Base-by-base conservation (phyloP, 2,888 invertebrate genomes). In the Eupeodes luniger region DNA sequence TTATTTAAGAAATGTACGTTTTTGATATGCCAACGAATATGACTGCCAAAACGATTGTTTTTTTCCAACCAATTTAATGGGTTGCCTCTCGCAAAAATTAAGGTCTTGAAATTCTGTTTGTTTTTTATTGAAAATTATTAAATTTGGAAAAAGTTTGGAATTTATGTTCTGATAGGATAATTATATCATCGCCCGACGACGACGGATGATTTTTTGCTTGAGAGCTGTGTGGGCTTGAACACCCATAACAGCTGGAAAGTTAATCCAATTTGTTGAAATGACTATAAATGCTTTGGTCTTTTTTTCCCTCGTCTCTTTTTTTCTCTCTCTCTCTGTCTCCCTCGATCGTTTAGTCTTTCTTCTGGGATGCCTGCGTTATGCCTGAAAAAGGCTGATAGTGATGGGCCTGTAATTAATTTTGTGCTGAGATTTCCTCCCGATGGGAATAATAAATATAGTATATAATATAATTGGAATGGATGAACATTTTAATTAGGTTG, bases 401-500 rank as follows among this genome's bases (percentile, higher is more conserved):
- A 57, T 70, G 69, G 69, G 62, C 19, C 64, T 51, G 85, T 85
- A 81, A 81, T 81, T 81, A 85, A 77, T 81, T 66, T 81, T 76
- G 66, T 72, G 67, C 70, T 49, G 70, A 75, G 72, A 85, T 72
- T 81, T 76, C 70, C 70, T 59, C 85, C 66, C 61, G 81, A 55
- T 72, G 66, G 64, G 81, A 81, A 84, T 80, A 81, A 76, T 80
- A 19, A 19, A 75, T 53, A 69, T 40, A 40, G 40, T 27, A 40
- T 40, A 5, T 40, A 40, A 40, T 7, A 40, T 75, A 85, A 85
- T 85, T 85, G 80, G 76, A 78, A 85, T 85, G 77, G 72, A 81
- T 85, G 85, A 78, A 76, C 47, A 78, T 74, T 85, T 85, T 85
- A 81, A 85, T 85, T 85, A 85, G 74, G 51, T 77, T 61, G 76